These are phyloP conservation scores for Eunapius fragilis DNA, from an alignment of 37 sponge, comb jelly and placozoan species.

Conservation along the genomic window DNA sequence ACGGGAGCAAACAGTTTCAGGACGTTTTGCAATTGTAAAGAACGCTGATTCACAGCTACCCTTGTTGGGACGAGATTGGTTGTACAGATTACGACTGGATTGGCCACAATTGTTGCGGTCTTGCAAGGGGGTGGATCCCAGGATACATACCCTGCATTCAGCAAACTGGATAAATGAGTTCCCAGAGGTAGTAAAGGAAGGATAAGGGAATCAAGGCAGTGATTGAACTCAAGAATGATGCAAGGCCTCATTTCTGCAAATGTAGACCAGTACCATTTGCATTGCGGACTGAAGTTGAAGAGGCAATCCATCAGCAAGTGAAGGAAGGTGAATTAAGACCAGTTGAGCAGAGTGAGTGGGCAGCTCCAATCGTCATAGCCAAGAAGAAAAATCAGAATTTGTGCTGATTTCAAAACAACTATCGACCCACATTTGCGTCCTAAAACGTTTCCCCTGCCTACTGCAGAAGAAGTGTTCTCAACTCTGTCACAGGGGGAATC, in stretches of 20 bases:
- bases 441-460: conserved; percentile 1
- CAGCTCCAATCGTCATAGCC: conserved; percentile 1
- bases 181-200: conserved; percentile 8
- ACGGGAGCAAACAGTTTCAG: background rate
- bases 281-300: background rate
- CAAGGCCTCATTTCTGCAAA: background rate
- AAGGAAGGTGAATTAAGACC: background rate
- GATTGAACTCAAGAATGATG: background rate
- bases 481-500: conserved; percentile 16
- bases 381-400: conserved; percentile 9
- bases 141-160: background rate
- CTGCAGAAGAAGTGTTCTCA: conserved; percentile 5
- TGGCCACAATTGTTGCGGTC: background rate
- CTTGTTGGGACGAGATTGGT: conserved; percentile 1
- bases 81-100: background rate
- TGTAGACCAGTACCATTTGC: conserved; percentile 30
- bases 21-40: conserved; percentile 2
- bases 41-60: conserved; percentile 1
- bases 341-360: conserved; percentile 1
- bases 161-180: background rate
- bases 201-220: background rate
- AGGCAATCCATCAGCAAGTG: background rate
- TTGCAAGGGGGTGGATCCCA: background rate
- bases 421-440: background rate
- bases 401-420: conserved; percentile 23